These are phyloP conservation scores for Trichogramma pretiosum DNA, from an alignment of 1,140 invertebrate genomes.

Conservation along the genomic window DNA sequence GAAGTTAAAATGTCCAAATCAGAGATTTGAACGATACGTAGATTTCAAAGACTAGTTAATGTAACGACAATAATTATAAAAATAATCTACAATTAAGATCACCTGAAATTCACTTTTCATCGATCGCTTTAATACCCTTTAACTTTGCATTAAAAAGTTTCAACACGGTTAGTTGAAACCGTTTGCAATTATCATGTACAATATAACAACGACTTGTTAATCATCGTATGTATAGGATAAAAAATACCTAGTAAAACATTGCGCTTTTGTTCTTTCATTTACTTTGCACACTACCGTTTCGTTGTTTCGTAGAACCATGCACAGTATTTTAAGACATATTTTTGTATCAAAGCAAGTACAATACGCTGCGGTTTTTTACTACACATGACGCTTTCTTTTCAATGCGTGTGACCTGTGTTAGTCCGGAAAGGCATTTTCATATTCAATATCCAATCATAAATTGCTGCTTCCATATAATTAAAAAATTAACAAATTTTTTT, in stretches of 20 bases:
- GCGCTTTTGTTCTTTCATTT: conserved; percentile 1
- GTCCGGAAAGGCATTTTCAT: no score
- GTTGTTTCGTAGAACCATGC: conserved; percentile 15
- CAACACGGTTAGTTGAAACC: no score
- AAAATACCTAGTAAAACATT: conserved; percentile 14
- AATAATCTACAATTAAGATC: conserved; percentile 1
- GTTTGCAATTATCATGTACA: conserved; percentile 9
- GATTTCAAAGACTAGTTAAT: conserved; percentile 11
- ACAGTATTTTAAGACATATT: no score
- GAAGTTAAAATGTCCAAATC: background rate
- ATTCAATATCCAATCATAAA: no score
- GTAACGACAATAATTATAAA: conserved; percentile 11
- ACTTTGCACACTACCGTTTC: conserved; percentile 8
- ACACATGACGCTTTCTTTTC: no score
- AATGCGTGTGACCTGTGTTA: no score
- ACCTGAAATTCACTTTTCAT: conserved; percentile 8
- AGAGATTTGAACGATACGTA: background rate
- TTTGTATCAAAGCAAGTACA: background rate
- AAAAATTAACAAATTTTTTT: no score
- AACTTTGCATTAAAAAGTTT: conserved; percentile 3
- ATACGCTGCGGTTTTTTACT: background rate
- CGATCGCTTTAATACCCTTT: background rate
- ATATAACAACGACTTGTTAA: conserved; percentile 11
- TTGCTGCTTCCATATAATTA: no score
- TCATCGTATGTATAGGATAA: conserved; percentile 9